Percentiles rank a stretch among this genome's conserved stretches.
Evolutionary conservation across 2,888 invertebrate species (phyloP).

Genomic region (Cataglyphis livida): DNA sequence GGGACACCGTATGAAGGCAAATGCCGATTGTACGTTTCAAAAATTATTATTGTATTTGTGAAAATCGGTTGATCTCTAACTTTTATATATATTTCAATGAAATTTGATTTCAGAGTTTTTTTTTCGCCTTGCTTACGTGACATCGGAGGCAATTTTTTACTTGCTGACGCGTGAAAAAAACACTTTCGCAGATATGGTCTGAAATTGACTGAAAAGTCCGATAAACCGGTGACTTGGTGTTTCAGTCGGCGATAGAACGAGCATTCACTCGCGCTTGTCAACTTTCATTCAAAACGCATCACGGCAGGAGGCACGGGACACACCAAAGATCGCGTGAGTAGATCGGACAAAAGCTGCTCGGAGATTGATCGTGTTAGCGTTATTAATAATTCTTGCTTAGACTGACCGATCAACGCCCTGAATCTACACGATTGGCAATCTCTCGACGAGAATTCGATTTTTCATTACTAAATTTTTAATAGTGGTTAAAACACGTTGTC

Average conservation of each 20-base stretch:
- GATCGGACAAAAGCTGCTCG: constrained; percentile 50
- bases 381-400: constrained; percentile 66
- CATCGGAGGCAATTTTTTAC: constrained; percentile 44
- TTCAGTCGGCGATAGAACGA: constrained; percentile 31
- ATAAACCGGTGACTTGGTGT: constrained; percentile 50
- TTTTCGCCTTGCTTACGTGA: constrained; percentile 1
- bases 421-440: constrained; percentile 44
- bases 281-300: constrained; percentile 57
- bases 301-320: constrained; percentile 17
- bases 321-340: constrained; percentile 52
- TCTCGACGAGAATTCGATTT: constrained; percentile 38
- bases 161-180: constrained; percentile 45
- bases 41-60: constrained; percentile 4
- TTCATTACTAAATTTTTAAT: constrained; percentile 60
- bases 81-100: background rate
- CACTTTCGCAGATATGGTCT: constrained; percentile 37
- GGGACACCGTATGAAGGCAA: no score
- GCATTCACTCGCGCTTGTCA: constrained; percentile 34
- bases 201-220: constrained; percentile 37
- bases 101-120: constrained; percentile 15
- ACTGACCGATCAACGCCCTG: constrained; percentile 46
- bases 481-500: background rate
- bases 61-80: background rate
- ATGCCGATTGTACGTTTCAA: background rate
- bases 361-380: constrained; percentile 63